phyloP scores from a whole-genome alignment of 2,888 invertebrate species.

The Cantharis lateralis region DNA sequence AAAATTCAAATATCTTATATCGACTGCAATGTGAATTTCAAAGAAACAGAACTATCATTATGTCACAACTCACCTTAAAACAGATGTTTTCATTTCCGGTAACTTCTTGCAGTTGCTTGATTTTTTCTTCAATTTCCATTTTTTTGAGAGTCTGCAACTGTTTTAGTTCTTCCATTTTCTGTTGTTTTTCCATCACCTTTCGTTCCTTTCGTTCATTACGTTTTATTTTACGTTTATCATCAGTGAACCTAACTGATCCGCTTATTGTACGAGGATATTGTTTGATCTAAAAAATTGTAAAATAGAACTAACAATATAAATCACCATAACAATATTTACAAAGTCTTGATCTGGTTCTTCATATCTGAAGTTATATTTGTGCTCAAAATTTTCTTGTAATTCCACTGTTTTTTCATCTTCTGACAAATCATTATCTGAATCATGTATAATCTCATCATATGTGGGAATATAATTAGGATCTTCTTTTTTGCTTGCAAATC shows the following conservation, averaged over 20 bases:
- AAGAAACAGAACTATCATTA: no score
- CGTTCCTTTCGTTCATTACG: slow-evolving; percentile 74
- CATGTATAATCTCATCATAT: slow-evolving; percentile 70
- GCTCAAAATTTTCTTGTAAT: slow-evolving; percentile 88
- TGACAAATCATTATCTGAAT: slow-evolving; percentile 64
- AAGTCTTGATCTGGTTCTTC: slow-evolving; percentile 96
- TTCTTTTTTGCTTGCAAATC: slow-evolving; percentile 53
- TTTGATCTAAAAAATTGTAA: slow-evolving; percentile 66
- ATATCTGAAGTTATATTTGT: slow-evolving; percentile 94
- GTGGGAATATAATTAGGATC: slow-evolving; percentile 61
- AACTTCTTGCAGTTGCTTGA: slow-evolving; percentile 82
- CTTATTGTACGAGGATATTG: slow-evolving; percentile 89
- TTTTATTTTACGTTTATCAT: slow-evolving; percentile 78
- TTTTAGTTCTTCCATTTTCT: slow-evolving; percentile 85
- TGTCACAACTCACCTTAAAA: slow-evolving; percentile 59
- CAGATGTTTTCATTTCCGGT: slow-evolving; percentile 80
- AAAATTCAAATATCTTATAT: no score
- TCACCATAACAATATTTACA: slow-evolving; percentile 56
- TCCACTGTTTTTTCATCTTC: slow-evolving; percentile 82
- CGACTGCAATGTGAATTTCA: no score
- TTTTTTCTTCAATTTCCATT: slow-evolving; percentile 88
- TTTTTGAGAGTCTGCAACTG: slow-evolving; percentile 84
- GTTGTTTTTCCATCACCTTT: slow-evolving; percentile 77
- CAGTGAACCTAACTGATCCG: slow-evolving; percentile 75
- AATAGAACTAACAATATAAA: slow-evolving; percentile 26